Evolutionary conservation across 2,797 vertebrate genomes (phyloP).

Genomic region (Lutra lutra): DNA sequence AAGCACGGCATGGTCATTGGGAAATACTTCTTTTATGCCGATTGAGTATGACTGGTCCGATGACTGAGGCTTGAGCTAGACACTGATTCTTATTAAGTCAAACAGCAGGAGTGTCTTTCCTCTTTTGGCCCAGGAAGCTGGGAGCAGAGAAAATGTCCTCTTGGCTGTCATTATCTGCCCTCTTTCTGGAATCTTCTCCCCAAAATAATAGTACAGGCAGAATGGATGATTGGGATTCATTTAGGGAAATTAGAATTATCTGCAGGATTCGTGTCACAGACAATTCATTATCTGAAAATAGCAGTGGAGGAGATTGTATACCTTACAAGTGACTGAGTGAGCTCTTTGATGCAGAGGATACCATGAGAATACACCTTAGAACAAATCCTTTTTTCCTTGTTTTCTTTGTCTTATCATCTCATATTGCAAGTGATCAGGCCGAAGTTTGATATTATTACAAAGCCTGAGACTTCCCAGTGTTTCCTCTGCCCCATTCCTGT

Average conservation of each 20-base stretch:
- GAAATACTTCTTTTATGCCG: slow-evolving; percentile 40
- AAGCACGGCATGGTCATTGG: slow-evolving; percentile 1
- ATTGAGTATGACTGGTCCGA: background rate
- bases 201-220: background rate
- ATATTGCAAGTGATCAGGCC: background rate
- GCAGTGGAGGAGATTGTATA: background rate
- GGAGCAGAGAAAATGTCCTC: slow-evolving; percentile 53
- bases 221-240: background rate
- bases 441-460: background rate
- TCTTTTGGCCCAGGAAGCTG: slow-evolving; percentile 31
- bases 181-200: slow-evolving; percentile 40
- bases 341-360: background rate
- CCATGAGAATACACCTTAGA: background rate
- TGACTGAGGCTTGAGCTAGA: background rate
- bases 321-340: background rate
- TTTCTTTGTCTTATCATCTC: background rate
- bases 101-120: slow-evolving; percentile 48
- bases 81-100: slow-evolving; percentile 66
- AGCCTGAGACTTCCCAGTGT: background rate
- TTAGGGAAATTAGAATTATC: slow-evolving; percentile 12
- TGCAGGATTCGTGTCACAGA: background rate
- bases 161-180: background rate
- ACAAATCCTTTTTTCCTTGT: background rate
- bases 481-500: background rate
- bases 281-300: background rate